A percentile compares a stretch with the other conserved stretches of the same genome.
Evolutionary conservation across 2,888 invertebrate species (phyloP).

Genomic region (Yponomeuta sedellus): DNA sequence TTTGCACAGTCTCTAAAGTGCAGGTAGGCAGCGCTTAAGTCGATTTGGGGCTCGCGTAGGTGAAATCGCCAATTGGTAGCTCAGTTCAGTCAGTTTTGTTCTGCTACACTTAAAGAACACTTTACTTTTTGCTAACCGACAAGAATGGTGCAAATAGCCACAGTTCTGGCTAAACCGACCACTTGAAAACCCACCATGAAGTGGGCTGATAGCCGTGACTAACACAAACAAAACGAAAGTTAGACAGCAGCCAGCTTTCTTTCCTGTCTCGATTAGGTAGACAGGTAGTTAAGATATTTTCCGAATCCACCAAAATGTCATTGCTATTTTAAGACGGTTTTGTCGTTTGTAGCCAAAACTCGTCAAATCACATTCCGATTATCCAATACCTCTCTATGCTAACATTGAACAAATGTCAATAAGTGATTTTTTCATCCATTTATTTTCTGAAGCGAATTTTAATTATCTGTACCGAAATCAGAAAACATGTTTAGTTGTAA

Average conservation of each 20-base stretch:
- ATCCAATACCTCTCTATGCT: too few relatives aligned
- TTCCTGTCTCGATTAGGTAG: background rate
- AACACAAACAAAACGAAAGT: conserved; percentile 10
- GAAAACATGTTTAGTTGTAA: background rate
- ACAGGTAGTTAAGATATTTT: conserved; percentile 1
- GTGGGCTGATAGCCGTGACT: background rate
- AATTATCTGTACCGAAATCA: background rate
- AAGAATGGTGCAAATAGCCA: background rate
- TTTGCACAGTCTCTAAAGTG: background rate
- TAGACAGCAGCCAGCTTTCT: conserved; percentile 2
- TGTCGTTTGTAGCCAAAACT: background rate
- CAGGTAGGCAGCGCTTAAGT: background rate
- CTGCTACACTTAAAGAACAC: background rate
- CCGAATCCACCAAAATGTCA: conserved; percentile 1
- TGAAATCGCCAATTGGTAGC: background rate
- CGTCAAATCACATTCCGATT: background rate
- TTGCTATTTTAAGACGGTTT: background rate
- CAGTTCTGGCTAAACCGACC: background rate
- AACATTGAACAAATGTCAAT: conserved; percentile 5
- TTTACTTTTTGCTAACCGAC: background rate
- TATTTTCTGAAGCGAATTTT: background rate
- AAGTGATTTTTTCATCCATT: background rate
- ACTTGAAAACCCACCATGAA: background rate
- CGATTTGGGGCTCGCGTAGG: background rate
- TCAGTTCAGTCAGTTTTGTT: background rate